These are phyloP conservation scores for Eugnorisma glareosa DNA, from an alignment of 2,888 invertebrate genomes.

Conservation along the genomic window DNA sequence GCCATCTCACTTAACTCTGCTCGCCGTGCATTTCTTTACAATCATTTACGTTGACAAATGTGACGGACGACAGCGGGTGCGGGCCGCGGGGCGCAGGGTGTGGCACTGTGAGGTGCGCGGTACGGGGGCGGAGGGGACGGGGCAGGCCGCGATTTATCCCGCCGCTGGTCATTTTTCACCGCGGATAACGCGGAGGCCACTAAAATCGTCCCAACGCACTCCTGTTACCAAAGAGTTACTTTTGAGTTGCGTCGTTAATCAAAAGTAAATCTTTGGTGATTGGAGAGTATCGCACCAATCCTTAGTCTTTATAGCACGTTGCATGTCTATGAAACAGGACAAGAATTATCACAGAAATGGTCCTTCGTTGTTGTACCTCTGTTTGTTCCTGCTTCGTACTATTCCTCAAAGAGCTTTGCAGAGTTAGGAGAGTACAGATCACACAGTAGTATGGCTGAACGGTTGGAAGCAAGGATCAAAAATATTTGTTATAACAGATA, in stretches of 20 bases:
- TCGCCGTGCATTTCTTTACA: constrained; percentile 51
- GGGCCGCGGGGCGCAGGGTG: not conserved
- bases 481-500: not conserved
- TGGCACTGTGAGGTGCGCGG: not conserved
- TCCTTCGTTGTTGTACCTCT: not conserved
- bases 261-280: not conserved
- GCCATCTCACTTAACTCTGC: not conserved
- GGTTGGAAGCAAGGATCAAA: not conserved
- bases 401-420: not conserved
- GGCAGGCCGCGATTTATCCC: constrained; percentile 23
- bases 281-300: not conserved
- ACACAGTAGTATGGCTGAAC: not conserved
- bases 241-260: not conserved
- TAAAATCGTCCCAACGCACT: not conserved
- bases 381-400: not conserved
- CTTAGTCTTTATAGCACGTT: not conserved
- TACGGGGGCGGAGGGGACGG: not conserved
- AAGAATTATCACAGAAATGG: not conserved
- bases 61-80: constrained; percentile 28
- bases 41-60: constrained; percentile 62
- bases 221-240: not conserved
- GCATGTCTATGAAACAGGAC: not conserved
- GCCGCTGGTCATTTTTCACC: constrained; percentile 39
- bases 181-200: constrained; percentile 22
- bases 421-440: not conserved